Evolutionary conservation across 2,797 vertebrate species (phyloP).

Genomic region (Hypotaenidia okinawae): DNA sequence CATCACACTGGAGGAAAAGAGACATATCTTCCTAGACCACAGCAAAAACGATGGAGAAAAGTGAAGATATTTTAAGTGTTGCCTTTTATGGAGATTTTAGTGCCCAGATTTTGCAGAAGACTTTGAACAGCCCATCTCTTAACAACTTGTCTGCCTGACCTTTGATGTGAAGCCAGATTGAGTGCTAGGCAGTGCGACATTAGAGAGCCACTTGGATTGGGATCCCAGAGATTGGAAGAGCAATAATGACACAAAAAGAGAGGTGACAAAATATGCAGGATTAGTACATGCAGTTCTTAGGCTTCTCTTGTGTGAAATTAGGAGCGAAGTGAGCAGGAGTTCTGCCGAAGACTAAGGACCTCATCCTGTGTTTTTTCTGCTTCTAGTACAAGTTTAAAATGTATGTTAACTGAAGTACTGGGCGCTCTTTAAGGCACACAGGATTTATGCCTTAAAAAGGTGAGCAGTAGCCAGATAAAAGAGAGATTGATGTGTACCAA

Average conservation of each 20-base stretch:
- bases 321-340: slow-evolving; percentile 54
- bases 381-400: slow-evolving; percentile 38
- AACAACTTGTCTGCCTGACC: slow-evolving; percentile 66
- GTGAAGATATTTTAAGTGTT: slow-evolving; percentile 41
- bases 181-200: slow-evolving; percentile 58
- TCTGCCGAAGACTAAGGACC: slow-evolving; percentile 39
- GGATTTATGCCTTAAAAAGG: slow-evolving; percentile 32
- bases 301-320: slow-evolving; percentile 62
- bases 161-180: slow-evolving; percentile 66
- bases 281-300: slow-evolving; percentile 66
- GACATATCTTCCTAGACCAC: background rate
- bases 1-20: background rate
- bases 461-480: slow-evolving; percentile 28
- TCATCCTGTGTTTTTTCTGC: slow-evolving; percentile 47
- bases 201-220: slow-evolving; percentile 51
- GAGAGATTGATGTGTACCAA: background rate
- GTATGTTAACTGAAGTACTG: background rate
- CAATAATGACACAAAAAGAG: slow-evolving; percentile 47
- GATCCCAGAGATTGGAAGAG: slow-evolving; percentile 58
- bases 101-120: slow-evolving; percentile 55
- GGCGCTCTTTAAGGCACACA: background rate
- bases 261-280: slow-evolving; percentile 69
- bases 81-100: slow-evolving; percentile 41
- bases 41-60: slow-evolving; percentile 25
- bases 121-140: slow-evolving; percentile 56